Evolutionary conservation across 2,888 invertebrate species (phyloP).

Genomic region (Trissolcus japonicus): DNA sequence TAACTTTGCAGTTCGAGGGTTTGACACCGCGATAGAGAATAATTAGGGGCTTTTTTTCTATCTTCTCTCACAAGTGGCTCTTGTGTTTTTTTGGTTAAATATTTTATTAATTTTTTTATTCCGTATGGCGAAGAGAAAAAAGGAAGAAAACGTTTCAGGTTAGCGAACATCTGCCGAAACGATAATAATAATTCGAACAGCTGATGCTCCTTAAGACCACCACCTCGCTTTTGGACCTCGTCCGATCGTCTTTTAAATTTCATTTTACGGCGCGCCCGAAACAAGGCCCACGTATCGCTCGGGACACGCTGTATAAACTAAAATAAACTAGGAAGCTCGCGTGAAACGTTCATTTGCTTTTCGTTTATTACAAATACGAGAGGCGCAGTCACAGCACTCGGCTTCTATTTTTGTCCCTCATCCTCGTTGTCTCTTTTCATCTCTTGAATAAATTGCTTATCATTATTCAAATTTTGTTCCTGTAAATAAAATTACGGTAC

Average conservation of each 20-base stretch:
- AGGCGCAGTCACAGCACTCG: slow-evolving; percentile 6
- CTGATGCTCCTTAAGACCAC: slow-evolving; percentile 60
- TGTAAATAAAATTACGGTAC: background rate
- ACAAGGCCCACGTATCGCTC: slow-evolving; percentile 41
- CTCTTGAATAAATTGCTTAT: slow-evolving; percentile 11
- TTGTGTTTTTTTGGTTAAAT: slow-evolving; percentile 39
- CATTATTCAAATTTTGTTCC: background rate
- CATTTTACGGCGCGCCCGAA: slow-evolving; percentile 50
- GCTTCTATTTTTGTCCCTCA: slow-evolving; percentile 16
- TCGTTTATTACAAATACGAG: slow-evolving; percentile 36
- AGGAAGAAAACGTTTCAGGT: slow-evolving; percentile 61
- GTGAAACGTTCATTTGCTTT: slow-evolving; percentile 31
- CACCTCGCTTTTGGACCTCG: slow-evolving; percentile 52
- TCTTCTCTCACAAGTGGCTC: slow-evolving; percentile 46
- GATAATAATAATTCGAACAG: slow-evolving; percentile 62
- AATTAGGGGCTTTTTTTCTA: slow-evolving; percentile 43
- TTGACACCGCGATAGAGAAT: slow-evolving; percentile 50
- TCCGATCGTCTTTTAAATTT: slow-evolving; percentile 60
- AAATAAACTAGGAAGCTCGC: slow-evolving; percentile 35
- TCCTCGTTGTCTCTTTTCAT: slow-evolving; percentile 13
- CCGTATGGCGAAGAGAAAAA: slow-evolving; percentile 13
- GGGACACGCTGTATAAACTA: slow-evolving; percentile 33
- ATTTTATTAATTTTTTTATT: no score
- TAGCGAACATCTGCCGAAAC: slow-evolving; percentile 69
- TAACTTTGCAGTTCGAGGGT: slow-evolving; percentile 28